These are phyloP conservation scores for Cygnus atratus DNA, from an alignment of 2,113 vertebrate species.

Conservation along the genomic window DNA sequence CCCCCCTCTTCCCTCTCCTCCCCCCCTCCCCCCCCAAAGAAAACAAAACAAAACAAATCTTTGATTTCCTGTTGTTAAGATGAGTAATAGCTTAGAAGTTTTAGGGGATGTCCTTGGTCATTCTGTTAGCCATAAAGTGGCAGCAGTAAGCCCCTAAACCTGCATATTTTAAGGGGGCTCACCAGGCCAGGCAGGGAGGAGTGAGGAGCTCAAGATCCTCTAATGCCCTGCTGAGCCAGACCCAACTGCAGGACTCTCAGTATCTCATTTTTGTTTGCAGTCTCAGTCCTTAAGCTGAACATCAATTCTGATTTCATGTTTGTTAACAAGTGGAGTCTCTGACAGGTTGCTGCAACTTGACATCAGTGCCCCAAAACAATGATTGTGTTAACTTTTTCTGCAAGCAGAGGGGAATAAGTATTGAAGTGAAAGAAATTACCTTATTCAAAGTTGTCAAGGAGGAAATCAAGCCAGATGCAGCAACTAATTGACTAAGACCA, in stretches of 20 bases:
- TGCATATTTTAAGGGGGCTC: rapidly evolving
- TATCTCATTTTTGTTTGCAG: neutral
- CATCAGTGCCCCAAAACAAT: neutral
- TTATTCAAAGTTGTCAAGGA: neutral
- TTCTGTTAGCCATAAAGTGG: neutral
- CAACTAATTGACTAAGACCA: neutral
- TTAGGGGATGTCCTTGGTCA: rapidly evolving
- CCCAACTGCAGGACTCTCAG: neutral
- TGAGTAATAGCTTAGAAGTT: neutral
- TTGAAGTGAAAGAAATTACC: neutral
- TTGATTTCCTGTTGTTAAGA: neutral
- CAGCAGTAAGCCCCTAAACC: neutral
- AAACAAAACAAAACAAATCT: neutral
- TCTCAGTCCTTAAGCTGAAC: neutral
- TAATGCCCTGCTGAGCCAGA: neutral
- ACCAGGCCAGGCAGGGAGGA: neutral
- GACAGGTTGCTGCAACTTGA: neutral
- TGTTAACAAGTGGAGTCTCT: neutral
- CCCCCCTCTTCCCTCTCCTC: no score
- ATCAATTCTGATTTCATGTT: neutral
- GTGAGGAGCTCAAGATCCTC: neutral
- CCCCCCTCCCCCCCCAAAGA: no score
- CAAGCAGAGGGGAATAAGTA: neutral
- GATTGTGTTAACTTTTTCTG: neutral
- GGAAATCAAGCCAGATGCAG: neutral